Percentiles rank a stretch among this genome's conserved stretches.
Evolutionary conservation across 2,797 vertebrate species (phyloP).

Genomic region (Clarias fuscus): DNA sequence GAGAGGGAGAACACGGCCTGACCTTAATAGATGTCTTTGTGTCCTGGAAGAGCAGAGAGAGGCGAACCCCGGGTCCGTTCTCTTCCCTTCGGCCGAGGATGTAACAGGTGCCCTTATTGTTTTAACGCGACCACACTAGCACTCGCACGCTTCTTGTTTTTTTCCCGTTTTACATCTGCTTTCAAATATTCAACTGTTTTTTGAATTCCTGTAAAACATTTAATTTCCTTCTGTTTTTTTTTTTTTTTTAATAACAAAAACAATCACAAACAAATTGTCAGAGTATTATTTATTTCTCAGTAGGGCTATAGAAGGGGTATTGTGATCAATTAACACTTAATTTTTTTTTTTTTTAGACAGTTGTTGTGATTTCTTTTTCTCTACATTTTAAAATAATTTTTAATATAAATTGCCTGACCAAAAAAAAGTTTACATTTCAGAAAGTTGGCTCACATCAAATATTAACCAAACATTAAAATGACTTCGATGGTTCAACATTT

Average conservation of each 20-base stretch:
- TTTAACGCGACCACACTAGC: neutral
- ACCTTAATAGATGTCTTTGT: constrained; percentile 12
- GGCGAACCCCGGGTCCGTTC: neutral
- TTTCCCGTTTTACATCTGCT: neutral
- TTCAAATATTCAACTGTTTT: neutral
- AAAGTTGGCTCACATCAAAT: too few relatives aligned
- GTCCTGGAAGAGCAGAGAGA: constrained; percentile 6
- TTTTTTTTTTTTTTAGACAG: neutral
- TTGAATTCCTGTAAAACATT: neutral
- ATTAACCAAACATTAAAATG: too few relatives aligned
- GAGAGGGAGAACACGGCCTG: constrained; percentile 5
- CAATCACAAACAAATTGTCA: neutral
- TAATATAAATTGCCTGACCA: neutral
- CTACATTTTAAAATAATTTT: neutral
- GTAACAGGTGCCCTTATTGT: neutral
- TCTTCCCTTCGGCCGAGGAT: neutral
- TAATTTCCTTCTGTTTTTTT: neutral
- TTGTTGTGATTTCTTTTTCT: neutral
- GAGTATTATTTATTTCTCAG: neutral
- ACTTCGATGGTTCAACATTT: too few relatives aligned
- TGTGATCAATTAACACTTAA: neutral
- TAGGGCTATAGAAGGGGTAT: neutral
- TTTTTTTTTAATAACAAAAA: too few relatives aligned
- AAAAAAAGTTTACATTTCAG: too few relatives aligned
- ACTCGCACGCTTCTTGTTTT: neutral